Evolutionary conservation across 2,888 invertebrate species (phyloP).

Genomic region (Morinoia aosen): DNA sequence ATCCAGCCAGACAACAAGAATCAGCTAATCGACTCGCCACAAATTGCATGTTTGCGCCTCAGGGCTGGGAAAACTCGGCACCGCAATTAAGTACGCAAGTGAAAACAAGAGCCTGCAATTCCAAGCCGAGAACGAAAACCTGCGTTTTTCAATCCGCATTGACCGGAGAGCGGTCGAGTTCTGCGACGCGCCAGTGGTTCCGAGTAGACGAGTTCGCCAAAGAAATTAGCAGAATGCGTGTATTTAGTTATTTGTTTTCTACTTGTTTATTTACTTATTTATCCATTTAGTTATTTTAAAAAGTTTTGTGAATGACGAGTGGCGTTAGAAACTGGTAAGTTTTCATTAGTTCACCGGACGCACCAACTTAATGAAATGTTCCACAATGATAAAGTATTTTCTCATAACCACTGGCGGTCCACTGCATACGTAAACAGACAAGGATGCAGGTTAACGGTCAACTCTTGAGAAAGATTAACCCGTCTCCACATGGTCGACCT

Average conservation of each 20-base stretch:
- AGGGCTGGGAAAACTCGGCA: background rate
- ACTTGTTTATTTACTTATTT: too few relatives aligned
- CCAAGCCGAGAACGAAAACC: background rate
- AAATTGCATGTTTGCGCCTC: background rate
- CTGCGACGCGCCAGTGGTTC: background rate
- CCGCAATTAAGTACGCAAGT: background rate
- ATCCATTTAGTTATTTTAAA: background rate
- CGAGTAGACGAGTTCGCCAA: background rate
- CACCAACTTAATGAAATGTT: background rate
- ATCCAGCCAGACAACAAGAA: background rate
- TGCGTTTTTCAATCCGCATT: background rate
- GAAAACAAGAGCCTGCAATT: background rate
- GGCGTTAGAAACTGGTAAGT: background rate
- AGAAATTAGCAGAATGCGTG: background rate
- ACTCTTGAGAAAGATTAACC: too few relatives aligned
- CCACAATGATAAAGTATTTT: background rate
- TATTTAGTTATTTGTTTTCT: too few relatives aligned
- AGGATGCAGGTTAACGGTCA: too few relatives aligned
- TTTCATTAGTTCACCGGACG: background rate
- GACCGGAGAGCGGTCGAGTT: too few relatives aligned
- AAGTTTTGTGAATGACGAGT: background rate
- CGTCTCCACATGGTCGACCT: too few relatives aligned
- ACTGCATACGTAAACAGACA: background rate
- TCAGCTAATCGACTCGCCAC: background rate
- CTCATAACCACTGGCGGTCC: background rate